phyloP scores from a whole-genome alignment of 2,797 vertebrate species.

The Hippopotamyrus pictus region DNA sequence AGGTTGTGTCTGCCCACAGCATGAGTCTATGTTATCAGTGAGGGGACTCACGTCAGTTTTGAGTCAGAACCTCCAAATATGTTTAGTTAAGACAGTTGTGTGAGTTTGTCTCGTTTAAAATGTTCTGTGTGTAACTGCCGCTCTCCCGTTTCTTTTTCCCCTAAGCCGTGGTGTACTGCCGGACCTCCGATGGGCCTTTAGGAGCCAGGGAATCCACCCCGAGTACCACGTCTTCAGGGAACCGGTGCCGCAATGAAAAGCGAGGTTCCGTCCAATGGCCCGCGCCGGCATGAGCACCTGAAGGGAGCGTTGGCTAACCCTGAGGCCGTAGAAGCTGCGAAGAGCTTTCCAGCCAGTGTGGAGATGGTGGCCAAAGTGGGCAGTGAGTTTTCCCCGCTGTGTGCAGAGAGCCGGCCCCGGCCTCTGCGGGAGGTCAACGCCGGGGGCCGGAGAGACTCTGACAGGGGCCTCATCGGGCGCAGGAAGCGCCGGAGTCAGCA shows the following conservation, averaged over 20 bases:
- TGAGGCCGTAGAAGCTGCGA: constrained; percentile 79
- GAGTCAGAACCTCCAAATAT: neutral
- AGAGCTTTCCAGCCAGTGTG: constrained; percentile 82
- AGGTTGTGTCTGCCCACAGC: neutral
- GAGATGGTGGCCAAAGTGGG: constrained; percentile 92
- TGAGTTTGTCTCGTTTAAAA: constrained; percentile 11
- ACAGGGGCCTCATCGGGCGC: constrained; percentile 73
- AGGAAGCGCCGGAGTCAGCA: constrained; percentile 96
- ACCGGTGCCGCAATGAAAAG: constrained; percentile 92
- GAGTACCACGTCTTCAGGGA: constrained; percentile 60
- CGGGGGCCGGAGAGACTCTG: constrained; percentile 73
- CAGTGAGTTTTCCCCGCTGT: constrained; percentile 84
- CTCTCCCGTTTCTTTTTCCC: neutral
- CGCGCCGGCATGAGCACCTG: constrained; percentile 86
- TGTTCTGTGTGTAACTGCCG: constrained; percentile 15
- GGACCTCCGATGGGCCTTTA: constrained; percentile 70
- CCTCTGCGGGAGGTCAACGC: constrained; percentile 72
- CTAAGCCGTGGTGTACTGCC: constrained; percentile 47
- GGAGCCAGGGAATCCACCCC: constrained; percentile 48
- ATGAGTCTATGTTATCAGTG: neutral
- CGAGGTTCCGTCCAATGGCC: constrained; percentile 84
- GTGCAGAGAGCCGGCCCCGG: constrained; percentile 79
- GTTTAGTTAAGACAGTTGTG: neutral
- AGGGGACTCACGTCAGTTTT: neutral
- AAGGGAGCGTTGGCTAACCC: constrained; percentile 90